Conservation (phyloP, 2,888 invertebrate genomes). For the Globia sparganii region DNA sequence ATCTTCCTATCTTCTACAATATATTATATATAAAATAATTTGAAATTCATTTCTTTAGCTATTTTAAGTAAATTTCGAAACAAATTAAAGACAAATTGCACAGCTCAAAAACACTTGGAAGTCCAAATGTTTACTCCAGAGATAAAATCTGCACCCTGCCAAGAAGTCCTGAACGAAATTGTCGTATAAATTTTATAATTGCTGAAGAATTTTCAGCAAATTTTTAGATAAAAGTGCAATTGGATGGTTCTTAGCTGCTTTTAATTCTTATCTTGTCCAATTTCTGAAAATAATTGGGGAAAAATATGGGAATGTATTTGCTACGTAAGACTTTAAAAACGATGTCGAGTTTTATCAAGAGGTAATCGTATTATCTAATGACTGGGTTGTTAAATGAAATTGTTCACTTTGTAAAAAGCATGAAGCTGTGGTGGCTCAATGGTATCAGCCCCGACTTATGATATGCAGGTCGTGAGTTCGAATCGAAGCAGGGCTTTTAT, state of each 20-base stretch:
- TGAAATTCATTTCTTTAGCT: too few relatives aligned
- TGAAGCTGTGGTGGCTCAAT: too few relatives aligned
- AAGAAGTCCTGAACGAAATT: conserved; percentile 9
- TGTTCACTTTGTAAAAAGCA: background rate
- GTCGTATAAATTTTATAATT: conserved; percentile 19
- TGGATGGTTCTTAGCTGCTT: conserved; percentile 3
- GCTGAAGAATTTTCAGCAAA: background rate
- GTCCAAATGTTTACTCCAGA: background rate
- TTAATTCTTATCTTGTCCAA: background rate
- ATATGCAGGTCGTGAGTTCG: too few relatives aligned
- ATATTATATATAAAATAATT: too few relatives aligned
- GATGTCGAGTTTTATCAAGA: background rate
- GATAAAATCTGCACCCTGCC: background rate
- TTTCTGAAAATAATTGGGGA: background rate
- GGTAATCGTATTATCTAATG: background rate
- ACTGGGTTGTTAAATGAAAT: background rate
- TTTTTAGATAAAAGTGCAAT: conserved; percentile 4
- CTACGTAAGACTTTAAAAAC: background rate
- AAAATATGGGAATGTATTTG: background rate
- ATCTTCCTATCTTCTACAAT: too few relatives aligned
- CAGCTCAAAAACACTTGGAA: background rate
- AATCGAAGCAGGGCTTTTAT: too few relatives aligned
- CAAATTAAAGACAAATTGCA: background rate
- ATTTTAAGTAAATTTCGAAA: background rate
- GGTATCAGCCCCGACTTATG: too few relatives aligned